Evolutionary conservation across 2,113 vertebrate genomes (phyloP).

Genomic region (Cyanoramphus novaezelandiae): DNA sequence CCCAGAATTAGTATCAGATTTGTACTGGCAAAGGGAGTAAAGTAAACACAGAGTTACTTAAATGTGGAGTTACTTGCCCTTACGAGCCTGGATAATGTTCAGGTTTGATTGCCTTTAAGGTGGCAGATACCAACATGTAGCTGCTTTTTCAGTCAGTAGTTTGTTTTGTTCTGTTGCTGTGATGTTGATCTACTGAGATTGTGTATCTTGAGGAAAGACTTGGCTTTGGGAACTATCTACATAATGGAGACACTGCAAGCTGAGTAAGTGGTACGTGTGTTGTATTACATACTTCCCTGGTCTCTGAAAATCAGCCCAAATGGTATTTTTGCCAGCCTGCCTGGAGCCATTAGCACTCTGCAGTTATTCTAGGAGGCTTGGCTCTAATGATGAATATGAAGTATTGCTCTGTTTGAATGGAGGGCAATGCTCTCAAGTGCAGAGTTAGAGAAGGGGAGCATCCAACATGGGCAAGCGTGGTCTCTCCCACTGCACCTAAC

Average conservation of each 20-base stretch:
- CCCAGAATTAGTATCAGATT: slow-evolving; percentile 23
- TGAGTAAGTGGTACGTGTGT: fast-evolving
- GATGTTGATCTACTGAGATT: background rate
- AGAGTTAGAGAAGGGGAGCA: background rate
- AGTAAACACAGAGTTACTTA: background rate
- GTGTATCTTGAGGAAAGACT: background rate
- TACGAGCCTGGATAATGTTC: background rate
- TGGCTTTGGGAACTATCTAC: background rate
- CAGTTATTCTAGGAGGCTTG: background rate
- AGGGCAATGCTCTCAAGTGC: fast-evolving
- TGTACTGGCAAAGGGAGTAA: background rate
- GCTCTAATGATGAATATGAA: background rate
- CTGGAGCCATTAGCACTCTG: background rate
- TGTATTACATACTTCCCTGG: background rate
- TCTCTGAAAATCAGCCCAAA: slow-evolving; percentile 3
- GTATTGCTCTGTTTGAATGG: fast-evolving
- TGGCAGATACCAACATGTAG: background rate
- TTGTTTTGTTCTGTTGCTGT: background rate
- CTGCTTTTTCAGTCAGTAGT: background rate
- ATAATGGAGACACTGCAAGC: background rate
- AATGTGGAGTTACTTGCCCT: background rate
- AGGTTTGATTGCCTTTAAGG: background rate
- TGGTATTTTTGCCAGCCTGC: background rate
- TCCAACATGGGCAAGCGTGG: background rate
- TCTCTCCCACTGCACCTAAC: background rate